Percentiles rank a stretch among this genome's conserved stretches.
Evolutionary conservation across 1,140 invertebrate species (phyloP).

Genomic region (Batillaria attramentaria): DNA sequence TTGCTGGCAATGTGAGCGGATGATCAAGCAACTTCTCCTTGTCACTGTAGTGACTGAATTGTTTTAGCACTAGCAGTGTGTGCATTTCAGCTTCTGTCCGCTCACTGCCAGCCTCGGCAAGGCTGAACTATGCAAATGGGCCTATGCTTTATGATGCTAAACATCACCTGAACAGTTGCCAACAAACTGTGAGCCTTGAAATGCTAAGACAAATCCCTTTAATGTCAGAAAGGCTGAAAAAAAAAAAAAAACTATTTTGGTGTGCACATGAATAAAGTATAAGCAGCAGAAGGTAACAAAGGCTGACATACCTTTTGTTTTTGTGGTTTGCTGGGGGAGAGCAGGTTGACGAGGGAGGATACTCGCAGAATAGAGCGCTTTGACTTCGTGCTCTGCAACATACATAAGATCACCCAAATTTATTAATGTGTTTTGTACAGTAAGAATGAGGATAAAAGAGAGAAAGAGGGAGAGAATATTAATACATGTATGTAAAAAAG

Average conservation of each 20-base stretch:
- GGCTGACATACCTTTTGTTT: conserved; percentile 34
- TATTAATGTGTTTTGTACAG: too few species aligned
- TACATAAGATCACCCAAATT: too few species aligned
- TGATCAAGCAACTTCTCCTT: too few species aligned
- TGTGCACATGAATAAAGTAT: neutral
- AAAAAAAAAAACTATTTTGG: neutral
- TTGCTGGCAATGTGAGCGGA: too few species aligned
- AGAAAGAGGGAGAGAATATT: too few species aligned
- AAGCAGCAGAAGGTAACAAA: conserved; percentile 14
- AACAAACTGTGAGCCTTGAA: neutral
- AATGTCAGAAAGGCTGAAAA: neutral
- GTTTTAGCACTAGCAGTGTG: too few species aligned
- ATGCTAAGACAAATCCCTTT: neutral
- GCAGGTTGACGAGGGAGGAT: conserved; percentile 52
- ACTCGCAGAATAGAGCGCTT: conserved; percentile 50
- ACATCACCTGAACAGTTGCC: neutral
- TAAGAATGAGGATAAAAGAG: neutral
- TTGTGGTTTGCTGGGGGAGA: conserved; percentile 50
- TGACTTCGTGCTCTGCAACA: conserved; percentile 49
- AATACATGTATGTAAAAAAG: neutral
- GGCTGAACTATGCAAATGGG: too few species aligned
- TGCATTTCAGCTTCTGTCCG: too few species aligned
- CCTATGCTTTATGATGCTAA: too few species aligned
- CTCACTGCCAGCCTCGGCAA: too few species aligned
- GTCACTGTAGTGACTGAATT: too few species aligned